phyloP scores from a whole-genome alignment of 2,888 invertebrate genomes.

The Hybos culiciformis region DNA sequence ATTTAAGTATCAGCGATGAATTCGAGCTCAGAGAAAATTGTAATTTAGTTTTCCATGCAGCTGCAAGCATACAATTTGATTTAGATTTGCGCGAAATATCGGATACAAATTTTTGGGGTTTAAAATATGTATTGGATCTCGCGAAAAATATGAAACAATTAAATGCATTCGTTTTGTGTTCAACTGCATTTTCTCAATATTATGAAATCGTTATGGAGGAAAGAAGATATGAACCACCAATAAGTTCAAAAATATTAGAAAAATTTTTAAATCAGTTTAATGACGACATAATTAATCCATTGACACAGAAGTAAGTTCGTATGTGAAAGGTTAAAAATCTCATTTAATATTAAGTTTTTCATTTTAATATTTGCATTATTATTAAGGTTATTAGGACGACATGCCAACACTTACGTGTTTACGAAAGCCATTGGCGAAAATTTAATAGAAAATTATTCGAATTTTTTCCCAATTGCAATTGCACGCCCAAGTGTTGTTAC shows the following conservation, averaged over 20 bases:
- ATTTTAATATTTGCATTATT: too few relatives aligned
- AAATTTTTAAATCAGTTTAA: background rate
- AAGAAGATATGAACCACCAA: background rate
- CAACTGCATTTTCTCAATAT: conserved; percentile 44
- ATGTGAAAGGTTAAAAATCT: background rate
- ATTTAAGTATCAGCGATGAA: conserved; percentile 8
- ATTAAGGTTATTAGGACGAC: background rate
- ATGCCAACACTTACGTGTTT: background rate
- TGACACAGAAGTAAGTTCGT: background rate
- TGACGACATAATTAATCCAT: background rate
- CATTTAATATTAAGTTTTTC: background rate
- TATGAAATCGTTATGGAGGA: conserved; percentile 21
- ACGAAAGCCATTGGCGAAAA: background rate
- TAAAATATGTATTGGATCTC: conserved; percentile 12
- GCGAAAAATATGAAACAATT: conserved; percentile 11
- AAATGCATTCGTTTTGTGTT: conserved; percentile 37
- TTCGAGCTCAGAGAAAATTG: conserved; percentile 17
- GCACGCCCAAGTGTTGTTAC: background rate
- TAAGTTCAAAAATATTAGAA: background rate
- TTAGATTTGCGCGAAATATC: conserved; percentile 34
- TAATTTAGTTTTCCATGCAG: conserved; percentile 40
- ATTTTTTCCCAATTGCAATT: background rate
- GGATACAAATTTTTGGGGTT: conserved; percentile 15
- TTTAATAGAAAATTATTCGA: background rate
- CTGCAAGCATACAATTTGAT: conserved; percentile 42